phyloP scores from a whole-genome alignment of 2,797 vertebrate species.

The Enteromius trimaculatus region DNA sequence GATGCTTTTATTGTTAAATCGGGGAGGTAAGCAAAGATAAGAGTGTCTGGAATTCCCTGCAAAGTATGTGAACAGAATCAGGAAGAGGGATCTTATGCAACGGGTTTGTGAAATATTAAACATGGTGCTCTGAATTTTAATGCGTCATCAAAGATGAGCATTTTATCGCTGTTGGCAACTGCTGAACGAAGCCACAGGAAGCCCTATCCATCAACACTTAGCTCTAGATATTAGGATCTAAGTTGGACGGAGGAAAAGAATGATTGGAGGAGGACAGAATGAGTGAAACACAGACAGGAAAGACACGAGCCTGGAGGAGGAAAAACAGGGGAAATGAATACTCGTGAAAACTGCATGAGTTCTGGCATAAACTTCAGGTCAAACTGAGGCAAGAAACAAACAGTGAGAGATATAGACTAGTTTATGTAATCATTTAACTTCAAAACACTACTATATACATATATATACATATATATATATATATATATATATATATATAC shows the following conservation, averaged over 20 bases:
- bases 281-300: constrained; percentile 14
- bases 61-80: not conserved
- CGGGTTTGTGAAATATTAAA: constrained; percentile 17
- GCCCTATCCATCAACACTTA: not conserved
- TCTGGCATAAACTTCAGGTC: not conserved
- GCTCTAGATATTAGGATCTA: not conserved
- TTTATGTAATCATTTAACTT: too few relatives aligned
- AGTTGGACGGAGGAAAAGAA: constrained; percentile 3
- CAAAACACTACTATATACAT: too few relatives aligned
- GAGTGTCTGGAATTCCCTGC: not conserved
- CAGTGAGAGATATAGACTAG: not conserved
- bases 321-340: constrained; percentile 4
- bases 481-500: too few relatives aligned
- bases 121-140: not conserved
- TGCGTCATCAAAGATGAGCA: constrained; percentile 27
- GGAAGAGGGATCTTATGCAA: constrained; percentile 22
- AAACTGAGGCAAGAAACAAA: constrained; percentile 12
- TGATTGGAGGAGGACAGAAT: not conserved
- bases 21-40: not conserved
- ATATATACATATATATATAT: too few relatives aligned
- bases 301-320: not conserved
- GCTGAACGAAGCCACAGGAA: constrained; percentile 19
- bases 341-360: not conserved
- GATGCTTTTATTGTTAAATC: not conserved
- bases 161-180: not conserved